Percentiles rank a stretch among this genome's conserved stretches.
These are phyloP conservation scores for Drosophila mulleri DNA, from an alignment of 2,888 invertebrate genomes.

Conservation along the genomic window DNA sequence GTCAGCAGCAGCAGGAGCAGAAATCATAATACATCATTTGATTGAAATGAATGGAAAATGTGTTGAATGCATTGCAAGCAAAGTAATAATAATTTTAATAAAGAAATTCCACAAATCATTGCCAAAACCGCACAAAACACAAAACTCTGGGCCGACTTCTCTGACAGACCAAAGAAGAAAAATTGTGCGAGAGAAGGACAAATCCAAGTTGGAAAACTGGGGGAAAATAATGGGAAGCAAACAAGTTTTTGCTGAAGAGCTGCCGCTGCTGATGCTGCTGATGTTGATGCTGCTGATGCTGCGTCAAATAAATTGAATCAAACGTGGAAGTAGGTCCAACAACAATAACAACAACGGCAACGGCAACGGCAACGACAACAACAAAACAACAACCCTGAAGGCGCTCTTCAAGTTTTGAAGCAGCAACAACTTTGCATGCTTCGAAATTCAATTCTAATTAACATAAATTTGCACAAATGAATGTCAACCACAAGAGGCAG, in stretches of 20 bases:
- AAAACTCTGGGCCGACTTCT: neutral
- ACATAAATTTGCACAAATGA: constrained; percentile 80
- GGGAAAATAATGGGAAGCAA: constrained; percentile 32
- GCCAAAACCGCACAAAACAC: constrained; percentile 39
- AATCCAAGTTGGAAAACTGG: constrained; percentile 20
- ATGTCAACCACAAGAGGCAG: constrained; percentile 75
- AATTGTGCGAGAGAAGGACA: constrained; percentile 19
- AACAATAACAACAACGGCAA: neutral
- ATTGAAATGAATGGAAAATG: constrained; percentile 27
- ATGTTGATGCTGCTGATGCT: neutral
- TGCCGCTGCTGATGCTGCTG: constrained; percentile 2
- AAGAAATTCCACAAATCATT: constrained; percentile 76
- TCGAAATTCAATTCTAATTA: constrained; percentile 81
- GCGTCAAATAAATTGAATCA: constrained; percentile 75
- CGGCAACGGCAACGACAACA: neutral
- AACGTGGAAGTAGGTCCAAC: constrained; percentile 60
- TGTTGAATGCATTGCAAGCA: constrained; percentile 30
- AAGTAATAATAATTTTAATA: constrained; percentile 59
- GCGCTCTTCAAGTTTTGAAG: constrained; percentile 29
- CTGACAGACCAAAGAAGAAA: constrained; percentile 26
- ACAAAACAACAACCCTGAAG: constrained; percentile 14
- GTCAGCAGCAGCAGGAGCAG: constrained; percentile 20
- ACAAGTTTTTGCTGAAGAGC: constrained; percentile 37
- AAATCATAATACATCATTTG: constrained; percentile 31
- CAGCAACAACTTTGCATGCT: constrained; percentile 67